Evolutionary conservation across 35 echinoderm and acorn worm genomes (phyloP), one percentile per base, ranked within the genome.

Genomic region (Strongylocentrotus purpuratus): DNA sequence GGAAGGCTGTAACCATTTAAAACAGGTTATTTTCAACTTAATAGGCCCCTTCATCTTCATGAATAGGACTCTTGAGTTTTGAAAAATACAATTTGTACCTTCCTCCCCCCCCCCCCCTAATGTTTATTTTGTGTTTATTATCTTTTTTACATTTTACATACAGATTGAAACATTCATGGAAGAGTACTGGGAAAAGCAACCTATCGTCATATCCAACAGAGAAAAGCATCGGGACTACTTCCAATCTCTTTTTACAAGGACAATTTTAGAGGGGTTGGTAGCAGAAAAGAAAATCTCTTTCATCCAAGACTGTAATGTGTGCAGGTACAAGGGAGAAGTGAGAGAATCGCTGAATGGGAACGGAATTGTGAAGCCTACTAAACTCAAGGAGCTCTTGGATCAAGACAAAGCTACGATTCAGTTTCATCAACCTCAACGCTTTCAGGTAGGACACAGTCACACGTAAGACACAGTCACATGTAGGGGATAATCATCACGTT

Each of bases 391-490:
- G 6, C 59, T 99, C 35, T 47, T 99, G 12, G 94, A 95, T 22
- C 96, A 97, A 55, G 65, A 94, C 32, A 96, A 94, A 45, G 98
- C 95, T 32, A 97, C 97, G 4, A 71, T 97, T 31, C 97, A 99
- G 65, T 97, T 99, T 78, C 98, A 99, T 94, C 98, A 99, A 31
- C 98, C 98, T 2, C 98, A 99, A 47, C 33, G 98, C 17, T 99
- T 99, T 91, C 97, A 99, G 98, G 98, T 99, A 94, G 65, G 65
- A 15, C 7, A 5, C 22, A 28, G 11, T 59, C 17, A 59, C 17
- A 9, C 3, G 35, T 59, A 5, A n/a, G 65, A 15, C 7, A 5
- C 22, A 28, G 11, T 59, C 17, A 59, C 17, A 9, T 41, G 35
- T 59, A 5, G 2, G 5, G 11, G 52, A 59, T 59, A 59, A 14